phyloP scores from a whole-genome alignment of 2,888 invertebrate species.

The Latheticus oryzae region DNA sequence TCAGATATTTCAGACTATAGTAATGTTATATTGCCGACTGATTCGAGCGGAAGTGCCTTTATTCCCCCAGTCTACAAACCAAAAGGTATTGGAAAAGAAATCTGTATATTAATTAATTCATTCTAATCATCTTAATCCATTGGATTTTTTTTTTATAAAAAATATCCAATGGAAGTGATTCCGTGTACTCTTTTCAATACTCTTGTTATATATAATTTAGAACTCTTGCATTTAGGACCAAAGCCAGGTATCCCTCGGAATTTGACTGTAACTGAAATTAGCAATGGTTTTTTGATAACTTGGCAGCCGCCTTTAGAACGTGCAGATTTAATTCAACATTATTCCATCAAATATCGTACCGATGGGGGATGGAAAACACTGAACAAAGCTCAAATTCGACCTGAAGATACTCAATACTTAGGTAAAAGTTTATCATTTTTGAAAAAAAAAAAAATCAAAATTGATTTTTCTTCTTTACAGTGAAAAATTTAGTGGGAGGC shows the following conservation, averaged over 20 bases:
- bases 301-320: slow-evolving; percentile 91
- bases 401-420: slow-evolving; percentile 90
- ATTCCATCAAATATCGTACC: slow-evolving; percentile 84
- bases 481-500: slow-evolving; percentile 91
- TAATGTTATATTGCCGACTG: slow-evolving; percentile 80
- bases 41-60: slow-evolving; percentile 78
- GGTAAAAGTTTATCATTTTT: slow-evolving; percentile 66
- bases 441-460: slow-evolving; percentile 9
- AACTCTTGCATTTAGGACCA: slow-evolving; percentile 74
- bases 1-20: slow-evolving; percentile 80
- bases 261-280: slow-evolving; percentile 88
- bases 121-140: too few relatives aligned
- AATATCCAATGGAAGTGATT: too few relatives aligned
- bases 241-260: slow-evolving; percentile 92
- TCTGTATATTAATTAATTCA: too few relatives aligned
- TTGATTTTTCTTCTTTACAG: slow-evolving; percentile 66
- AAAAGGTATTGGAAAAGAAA: slow-evolving; percentile 80
- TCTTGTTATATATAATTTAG: slow-evolving; percentile 42
- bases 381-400: slow-evolving; percentile 88
- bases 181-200: too few relatives aligned
- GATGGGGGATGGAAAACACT: slow-evolving; percentile 91
- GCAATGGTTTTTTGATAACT: slow-evolving; percentile 90
- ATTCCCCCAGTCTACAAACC: slow-evolving; percentile 77
- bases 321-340: slow-evolving; percentile 66
- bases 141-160: too few relatives aligned